Percentiles rank a stretch among this genome's conserved stretches.
Evolutionary conservation across 2,888 invertebrate species (phyloP).

Genomic region (Coelinius sp.): DNA sequence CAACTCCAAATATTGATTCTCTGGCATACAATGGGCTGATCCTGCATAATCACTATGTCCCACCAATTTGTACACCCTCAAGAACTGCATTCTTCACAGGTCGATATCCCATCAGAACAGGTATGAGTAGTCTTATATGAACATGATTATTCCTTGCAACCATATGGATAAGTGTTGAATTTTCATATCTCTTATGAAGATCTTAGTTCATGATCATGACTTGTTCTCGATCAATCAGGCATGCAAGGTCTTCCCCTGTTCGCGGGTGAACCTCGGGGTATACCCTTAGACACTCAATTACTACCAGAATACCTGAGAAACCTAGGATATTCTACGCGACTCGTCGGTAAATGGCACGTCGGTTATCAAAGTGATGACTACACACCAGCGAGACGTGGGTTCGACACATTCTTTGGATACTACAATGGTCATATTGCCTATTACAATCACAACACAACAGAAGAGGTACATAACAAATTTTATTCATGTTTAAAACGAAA

Average conservation of each 20-base stretch:
- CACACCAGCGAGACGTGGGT: slow-evolving; percentile 83
- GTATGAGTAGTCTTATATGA: slow-evolving; percentile 47
- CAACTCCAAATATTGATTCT: slow-evolving; percentile 91
- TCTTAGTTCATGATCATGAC: neutral
- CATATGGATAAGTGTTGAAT: too few species aligned
- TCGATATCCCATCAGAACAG: slow-evolving; percentile 84
- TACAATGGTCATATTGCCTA: slow-evolving; percentile 88
- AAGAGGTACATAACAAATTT: slow-evolving; percentile 65
- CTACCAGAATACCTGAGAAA: slow-evolving; percentile 72
- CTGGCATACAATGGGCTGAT: slow-evolving; percentile 87
- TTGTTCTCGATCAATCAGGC: slow-evolving; percentile 57
- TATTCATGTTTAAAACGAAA: neutral
- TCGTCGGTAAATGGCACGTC: slow-evolving; percentile 76
- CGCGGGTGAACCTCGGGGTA: slow-evolving; percentile 71
- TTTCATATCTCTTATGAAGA: too few species aligned
- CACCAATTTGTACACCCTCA: slow-evolving; percentile 88
- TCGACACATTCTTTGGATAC: slow-evolving; percentile 87
- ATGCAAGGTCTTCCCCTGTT: slow-evolving; percentile 73
- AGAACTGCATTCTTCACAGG: slow-evolving; percentile 87
- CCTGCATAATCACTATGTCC: slow-evolving; percentile 87
- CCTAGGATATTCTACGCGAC: slow-evolving; percentile 72
- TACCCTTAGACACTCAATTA: slow-evolving; percentile 71
- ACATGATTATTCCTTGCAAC: too few species aligned
- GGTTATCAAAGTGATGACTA: slow-evolving; percentile 73
- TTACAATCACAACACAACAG: slow-evolving; percentile 76